Percentiles rank a stretch among this genome's conserved stretches.
Evolutionary conservation across 2,888 invertebrate species (phyloP).

Genomic region (Sialis lutaria): DNA sequence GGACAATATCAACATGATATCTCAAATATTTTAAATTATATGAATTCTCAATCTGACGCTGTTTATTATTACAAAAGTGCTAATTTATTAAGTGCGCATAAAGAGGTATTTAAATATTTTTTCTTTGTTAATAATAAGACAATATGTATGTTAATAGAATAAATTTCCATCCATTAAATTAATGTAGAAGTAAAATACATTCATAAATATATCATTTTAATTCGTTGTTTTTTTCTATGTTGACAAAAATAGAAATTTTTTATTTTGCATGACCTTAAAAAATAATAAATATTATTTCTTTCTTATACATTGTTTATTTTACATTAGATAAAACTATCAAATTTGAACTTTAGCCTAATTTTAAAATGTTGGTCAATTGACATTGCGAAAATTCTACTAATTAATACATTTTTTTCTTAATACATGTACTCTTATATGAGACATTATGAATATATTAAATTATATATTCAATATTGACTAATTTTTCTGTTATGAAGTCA

Average conservation of each 20-base stretch:
- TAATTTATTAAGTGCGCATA: slow-evolving; percentile 25
- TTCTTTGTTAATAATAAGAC: not conserved
- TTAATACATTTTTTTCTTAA: too few species aligned
- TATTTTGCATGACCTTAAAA: not conserved
- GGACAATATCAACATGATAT: slow-evolving; percentile 16
- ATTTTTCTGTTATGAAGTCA: too few species aligned
- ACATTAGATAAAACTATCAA: not conserved
- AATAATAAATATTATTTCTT: not conserved
- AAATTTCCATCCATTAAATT: too few species aligned
- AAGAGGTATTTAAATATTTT: slow-evolving; percentile 20
- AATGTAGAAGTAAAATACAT: not conserved
- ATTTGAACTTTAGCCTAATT: too few species aligned
- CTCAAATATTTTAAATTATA: slow-evolving; percentile 26
- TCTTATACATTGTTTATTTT: not conserved
- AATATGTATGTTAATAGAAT: not conserved
- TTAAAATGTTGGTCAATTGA: too few species aligned
- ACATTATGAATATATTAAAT: not conserved
- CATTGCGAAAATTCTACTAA: too few species aligned
- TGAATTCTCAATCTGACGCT: slow-evolving; percentile 30
- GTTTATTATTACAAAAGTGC: slow-evolving; percentile 28
- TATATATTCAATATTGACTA: not conserved
- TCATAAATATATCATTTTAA: not conserved
- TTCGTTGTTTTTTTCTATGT: not conserved
- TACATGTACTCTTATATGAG: not conserved
- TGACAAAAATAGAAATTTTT: not conserved